phyloP scores from a whole-genome alignment of 2,113 vertebrate species.

The Poecile atricapillus region DNA sequence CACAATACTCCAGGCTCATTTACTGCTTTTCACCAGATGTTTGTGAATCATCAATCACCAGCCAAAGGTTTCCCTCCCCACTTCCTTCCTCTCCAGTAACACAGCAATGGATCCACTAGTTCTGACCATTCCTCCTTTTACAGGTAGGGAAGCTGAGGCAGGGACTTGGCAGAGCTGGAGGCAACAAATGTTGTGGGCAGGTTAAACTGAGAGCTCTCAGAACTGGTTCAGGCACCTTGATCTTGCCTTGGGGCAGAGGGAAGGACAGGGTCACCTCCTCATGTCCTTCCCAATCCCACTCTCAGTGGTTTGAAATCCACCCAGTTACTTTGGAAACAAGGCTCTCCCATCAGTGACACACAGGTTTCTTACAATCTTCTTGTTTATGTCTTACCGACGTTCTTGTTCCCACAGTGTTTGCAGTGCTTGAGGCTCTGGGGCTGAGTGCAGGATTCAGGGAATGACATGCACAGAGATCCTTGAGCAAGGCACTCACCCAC shows the following conservation, averaged over 20 bases:
- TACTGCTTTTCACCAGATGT: not conserved
- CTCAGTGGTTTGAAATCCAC: not conserved
- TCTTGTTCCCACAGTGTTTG: not conserved
- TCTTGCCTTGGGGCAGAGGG: not conserved
- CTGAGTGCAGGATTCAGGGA: not conserved
- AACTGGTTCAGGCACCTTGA: not conserved
- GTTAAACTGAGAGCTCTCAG: not conserved
- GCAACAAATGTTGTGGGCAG: not conserved
- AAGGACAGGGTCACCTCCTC: not conserved
- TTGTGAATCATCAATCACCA: not conserved
- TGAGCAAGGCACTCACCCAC: not conserved
- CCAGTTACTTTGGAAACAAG: constrained; percentile 18
- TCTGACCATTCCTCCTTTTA: not conserved
- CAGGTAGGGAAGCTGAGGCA: not conserved
- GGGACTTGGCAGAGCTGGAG: not conserved
- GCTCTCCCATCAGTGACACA: not conserved
- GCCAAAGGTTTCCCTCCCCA: not conserved
- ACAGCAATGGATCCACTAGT: not conserved
- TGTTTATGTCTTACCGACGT: not conserved
- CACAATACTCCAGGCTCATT: not conserved
- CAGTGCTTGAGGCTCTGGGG: not conserved
- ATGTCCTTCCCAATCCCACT: not conserved
- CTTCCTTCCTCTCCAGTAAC: not conserved
- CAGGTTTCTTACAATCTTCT: not conserved
- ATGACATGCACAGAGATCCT: not conserved